Base-by-base conservation (phyloP, 1,140 invertebrate species). In the Frieseomelitta varia region DNA sequence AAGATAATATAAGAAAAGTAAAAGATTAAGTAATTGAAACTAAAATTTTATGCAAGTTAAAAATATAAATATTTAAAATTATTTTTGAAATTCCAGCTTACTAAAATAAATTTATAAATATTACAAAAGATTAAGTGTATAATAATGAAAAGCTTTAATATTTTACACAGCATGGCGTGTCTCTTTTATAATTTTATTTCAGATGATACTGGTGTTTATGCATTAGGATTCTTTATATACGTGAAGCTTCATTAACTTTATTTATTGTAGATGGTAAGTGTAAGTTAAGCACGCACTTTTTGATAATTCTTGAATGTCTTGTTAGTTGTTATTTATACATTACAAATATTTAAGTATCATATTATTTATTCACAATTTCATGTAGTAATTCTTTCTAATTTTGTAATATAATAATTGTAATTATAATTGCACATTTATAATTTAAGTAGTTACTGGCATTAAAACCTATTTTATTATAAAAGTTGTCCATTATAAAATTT, bases 211-310 rank as follows among this genome's bases (percentile, higher is more conserved):
- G 84, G 71, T 85, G 85, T 82, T 83, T 88, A 83, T 91, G 88
- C 83, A 90, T 92, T 91, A 88, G 75, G 84, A 76, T 89, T 91
- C 89, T 92, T 93, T 92, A 85, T 89, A 88, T 92, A 63, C 81
- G 81, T 86, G 87, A 91, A 91, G 81, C 85, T 93, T 93, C 89
- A 78, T 91, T 92, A 92, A 91, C 87, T 92, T 92, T 93, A 80
- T 92, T 93, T n/a, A n/a, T n/a, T 93, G 61, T 90, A 93, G 92
- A 81, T 87, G 92, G 92, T 93, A 88, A 93, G 92, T 93, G 83
- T 81, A 58, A 87, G 81, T 65, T 79, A 75, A 73, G 78, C 83
- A 84, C 58, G 83, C 27, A 73, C 51, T 74, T 67, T n/a, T 51
- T 74, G 30, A 51, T 11, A 53, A 74, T 73, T 81, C 14, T 73